Evolutionary conservation across 2,113 vertebrate species (phyloP).

Genomic region (Centropus bengalensis): DNA sequence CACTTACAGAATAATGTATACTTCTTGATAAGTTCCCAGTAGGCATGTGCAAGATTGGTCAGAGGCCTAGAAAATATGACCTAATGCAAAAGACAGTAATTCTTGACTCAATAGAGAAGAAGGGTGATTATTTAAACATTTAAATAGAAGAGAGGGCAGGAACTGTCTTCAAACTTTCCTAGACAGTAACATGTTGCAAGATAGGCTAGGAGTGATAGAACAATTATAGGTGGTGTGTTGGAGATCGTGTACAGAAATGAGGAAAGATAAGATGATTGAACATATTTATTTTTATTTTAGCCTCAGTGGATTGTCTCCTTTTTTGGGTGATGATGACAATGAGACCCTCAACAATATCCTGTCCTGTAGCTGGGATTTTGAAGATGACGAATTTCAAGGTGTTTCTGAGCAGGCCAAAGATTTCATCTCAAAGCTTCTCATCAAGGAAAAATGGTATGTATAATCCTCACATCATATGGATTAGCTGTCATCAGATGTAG

Average conservation of each 20-base stretch:
- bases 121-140: background rate
- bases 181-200: background rate
- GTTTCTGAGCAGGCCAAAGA: slow-evolving; percentile 93
- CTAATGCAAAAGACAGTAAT: background rate
- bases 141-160: background rate
- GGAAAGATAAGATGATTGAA: background rate
- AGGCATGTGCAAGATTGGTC: background rate
- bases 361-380: slow-evolving; percentile 92
- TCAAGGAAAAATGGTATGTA: slow-evolving; percentile 94
- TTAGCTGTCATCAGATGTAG: background rate
- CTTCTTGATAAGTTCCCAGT: background rate
- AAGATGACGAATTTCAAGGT: slow-evolving; percentile 89
- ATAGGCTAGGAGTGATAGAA: background rate
- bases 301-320: slow-evolving; percentile 93
- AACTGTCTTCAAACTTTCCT: background rate
- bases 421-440: slow-evolving; percentile 92
- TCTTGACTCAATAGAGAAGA: background rate
- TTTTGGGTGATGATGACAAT: slow-evolving; percentile 93
- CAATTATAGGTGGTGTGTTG: background rate
- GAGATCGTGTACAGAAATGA: background rate
- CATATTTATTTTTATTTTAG: slow-evolving; percentile 67
- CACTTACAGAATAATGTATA: background rate
- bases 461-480: background rate
- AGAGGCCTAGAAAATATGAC: background rate
- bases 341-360: slow-evolving; percentile 96